phyloP scores from a whole-genome alignment of 37 sponge, comb jelly and placozoan species.

The Bolinopsis microptera region DNA sequence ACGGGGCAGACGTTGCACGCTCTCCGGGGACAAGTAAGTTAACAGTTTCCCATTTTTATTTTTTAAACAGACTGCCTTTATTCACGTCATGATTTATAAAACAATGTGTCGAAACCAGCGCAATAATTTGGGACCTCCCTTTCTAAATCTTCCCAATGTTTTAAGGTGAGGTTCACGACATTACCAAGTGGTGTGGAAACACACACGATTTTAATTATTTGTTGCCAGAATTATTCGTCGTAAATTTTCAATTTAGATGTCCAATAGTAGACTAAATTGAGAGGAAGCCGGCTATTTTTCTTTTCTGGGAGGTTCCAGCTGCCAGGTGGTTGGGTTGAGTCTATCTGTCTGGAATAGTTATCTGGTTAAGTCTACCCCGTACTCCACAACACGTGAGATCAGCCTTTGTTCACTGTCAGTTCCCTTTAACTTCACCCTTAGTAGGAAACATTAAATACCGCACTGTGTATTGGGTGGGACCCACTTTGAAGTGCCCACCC shows the following conservation, averaged over 20 bases:
- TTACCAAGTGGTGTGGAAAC: no score
- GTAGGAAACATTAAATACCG: background rate
- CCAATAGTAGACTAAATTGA: background rate
- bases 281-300: no score
- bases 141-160: no score
- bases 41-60: background rate
- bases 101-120: no score
- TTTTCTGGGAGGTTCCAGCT: no score
- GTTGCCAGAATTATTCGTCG: background rate
- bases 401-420: background rate
- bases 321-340: no score
- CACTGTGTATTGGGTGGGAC: background rate
- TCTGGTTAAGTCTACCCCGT: background rate
- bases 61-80: no score
- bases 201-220: no score
- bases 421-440: background rate
- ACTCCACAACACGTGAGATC: background rate
- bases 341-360: background rate
- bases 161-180: no score
- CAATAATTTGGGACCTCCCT: no score
- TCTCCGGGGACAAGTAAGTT: conserved; percentile 3
- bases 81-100: no score
- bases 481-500: background rate
- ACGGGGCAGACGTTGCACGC: background rate
- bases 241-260: background rate